Base-by-base conservation (phyloP, 1,140 invertebrate genomes). In the Mylabris phalerata region DNA sequence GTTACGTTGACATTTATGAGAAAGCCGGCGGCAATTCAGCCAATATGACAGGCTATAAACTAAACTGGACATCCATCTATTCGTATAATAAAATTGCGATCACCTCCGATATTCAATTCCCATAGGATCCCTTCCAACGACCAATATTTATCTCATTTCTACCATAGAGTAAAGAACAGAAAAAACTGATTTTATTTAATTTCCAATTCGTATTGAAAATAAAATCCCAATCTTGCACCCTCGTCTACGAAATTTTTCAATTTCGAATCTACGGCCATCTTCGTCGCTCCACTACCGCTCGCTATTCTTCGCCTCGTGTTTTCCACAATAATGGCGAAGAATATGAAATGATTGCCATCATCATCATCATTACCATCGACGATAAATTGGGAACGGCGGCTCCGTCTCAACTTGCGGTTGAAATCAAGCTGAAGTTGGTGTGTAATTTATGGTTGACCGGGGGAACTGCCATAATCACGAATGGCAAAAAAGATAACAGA, bases 1-100 rank as follows among this genome's bases (percentile, higher is more conserved):
- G 32, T 2, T 32, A 32, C 7, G 32, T 32, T 32, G 32, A 32
- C 32, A 45, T 54, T 46, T 40, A 54, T 54, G 41, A 54, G 10
- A 41, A 43, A 11, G 67, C 65, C 60, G 40, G 48, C 61, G 65
- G 64, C 63, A 66, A 62, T 55, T 60, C 66, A 64, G 68, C 68
- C 69, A 72, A 72, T 72, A 72, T 72, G 70, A 72, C 70, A 71
- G 67, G 63, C 65, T 66, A 68, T 72, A 72, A 72, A 71, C 68
- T 72, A 72, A 32, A 72, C 67, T 69, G 69, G 67, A 67, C 67
- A 69, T 71, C 70, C 69, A 65, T 70, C 67, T 62, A 65, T 44
- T 63, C 46, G 46, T 42, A 51, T 72, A 72, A 72, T 72, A 72
- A 69, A 66, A 72, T 72, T 72, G 67, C 45, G 67, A 70, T 68